These are phyloP conservation scores for Lepidotrigona ventralis DNA, from an alignment of 1,140 invertebrate genomes.

Conservation along the genomic window DNA sequence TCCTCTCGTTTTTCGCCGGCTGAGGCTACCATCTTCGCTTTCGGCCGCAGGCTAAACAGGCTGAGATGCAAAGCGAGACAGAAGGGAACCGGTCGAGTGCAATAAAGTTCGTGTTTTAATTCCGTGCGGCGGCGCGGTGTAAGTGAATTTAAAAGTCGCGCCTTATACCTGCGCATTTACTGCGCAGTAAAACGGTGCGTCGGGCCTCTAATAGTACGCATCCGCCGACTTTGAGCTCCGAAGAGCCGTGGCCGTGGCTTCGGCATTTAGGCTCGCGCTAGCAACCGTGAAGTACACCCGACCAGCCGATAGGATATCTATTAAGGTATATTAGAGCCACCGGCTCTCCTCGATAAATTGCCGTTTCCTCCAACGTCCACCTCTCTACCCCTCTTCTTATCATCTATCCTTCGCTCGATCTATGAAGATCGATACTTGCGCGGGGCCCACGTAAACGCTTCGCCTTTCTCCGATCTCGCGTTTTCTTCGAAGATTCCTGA, in stretches of 20 bases:
- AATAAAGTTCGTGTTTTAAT: constrained; percentile 68
- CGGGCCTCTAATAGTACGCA: constrained; percentile 58
- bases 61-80: constrained; percentile 34
- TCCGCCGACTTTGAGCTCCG: constrained; percentile 48
- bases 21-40: constrained; percentile 16
- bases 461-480: not conserved
- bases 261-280: constrained; percentile 58
- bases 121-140: constrained; percentile 43
- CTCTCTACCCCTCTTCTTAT: constrained; percentile 2
- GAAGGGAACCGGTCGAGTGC: constrained; percentile 58
- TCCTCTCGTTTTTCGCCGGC: constrained; percentile 7
- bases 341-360: constrained; percentile 56
- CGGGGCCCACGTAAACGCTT: not conserved
- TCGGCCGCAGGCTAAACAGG: constrained; percentile 16
- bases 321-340: constrained; percentile 63
- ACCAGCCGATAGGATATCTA: constrained; percentile 64
- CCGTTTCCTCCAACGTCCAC: constrained; percentile 32
- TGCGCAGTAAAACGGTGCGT: constrained; percentile 58
- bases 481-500: not conserved
- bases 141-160: constrained; percentile 69
- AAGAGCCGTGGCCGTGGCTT: constrained; percentile 3
- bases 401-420: constrained; percentile 22
- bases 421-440: constrained; percentile 29
- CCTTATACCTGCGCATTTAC: constrained; percentile 67
- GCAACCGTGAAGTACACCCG: constrained; percentile 54